Conservation (phyloP, 1,140 invertebrate genomes). For the Heterodera carotae region DNA sequence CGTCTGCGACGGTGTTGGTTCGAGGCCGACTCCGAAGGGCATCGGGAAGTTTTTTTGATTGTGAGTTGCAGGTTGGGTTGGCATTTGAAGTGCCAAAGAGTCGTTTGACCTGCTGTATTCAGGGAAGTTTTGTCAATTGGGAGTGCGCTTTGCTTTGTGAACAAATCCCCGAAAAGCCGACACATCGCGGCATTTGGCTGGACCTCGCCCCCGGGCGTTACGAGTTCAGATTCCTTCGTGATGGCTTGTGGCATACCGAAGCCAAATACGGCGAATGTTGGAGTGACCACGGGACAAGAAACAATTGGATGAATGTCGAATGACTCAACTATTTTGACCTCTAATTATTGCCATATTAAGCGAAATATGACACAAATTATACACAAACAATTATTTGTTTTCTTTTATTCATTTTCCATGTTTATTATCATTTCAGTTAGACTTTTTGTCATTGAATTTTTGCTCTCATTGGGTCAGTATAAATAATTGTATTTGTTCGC, state of each 20-base stretch:
- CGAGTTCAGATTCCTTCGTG: slow-evolving; percentile 56
- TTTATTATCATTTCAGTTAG: too few relatives aligned
- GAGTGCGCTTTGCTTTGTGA: slow-evolving; percentile 55
- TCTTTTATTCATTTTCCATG: too few relatives aligned
- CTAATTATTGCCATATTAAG: too few relatives aligned
- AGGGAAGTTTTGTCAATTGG: slow-evolving; percentile 61
- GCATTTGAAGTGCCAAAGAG: neutral
- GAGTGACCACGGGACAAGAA: slow-evolving; percentile 49
- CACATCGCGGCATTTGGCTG: slow-evolving; percentile 45
- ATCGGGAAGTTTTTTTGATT: slow-evolving; percentile 44
- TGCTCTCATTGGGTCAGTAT: too few relatives aligned
- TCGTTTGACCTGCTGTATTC: slow-evolving; percentile 31
- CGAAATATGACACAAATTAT: too few relatives aligned
- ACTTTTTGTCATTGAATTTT: too few relatives aligned
- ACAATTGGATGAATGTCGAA: slow-evolving; percentile 50
- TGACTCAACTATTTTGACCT: slow-evolving; percentile 12
- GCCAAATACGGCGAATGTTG: slow-evolving; percentile 35
- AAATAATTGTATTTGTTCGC: too few relatives aligned
- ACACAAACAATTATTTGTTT: too few relatives aligned
- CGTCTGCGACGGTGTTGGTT: slow-evolving; percentile 39
- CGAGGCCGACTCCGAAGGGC: slow-evolving; percentile 33
- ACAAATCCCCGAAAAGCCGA: slow-evolving; percentile 34
- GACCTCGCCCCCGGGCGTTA: slow-evolving; percentile 52
- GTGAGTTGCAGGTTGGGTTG: slow-evolving; percentile 34
- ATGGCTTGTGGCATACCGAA: slow-evolving; percentile 55